These are phyloP conservation scores for Zaprionus gabonicus DNA, from an alignment of 1,140 invertebrate species.

Conservation along the genomic window DNA sequence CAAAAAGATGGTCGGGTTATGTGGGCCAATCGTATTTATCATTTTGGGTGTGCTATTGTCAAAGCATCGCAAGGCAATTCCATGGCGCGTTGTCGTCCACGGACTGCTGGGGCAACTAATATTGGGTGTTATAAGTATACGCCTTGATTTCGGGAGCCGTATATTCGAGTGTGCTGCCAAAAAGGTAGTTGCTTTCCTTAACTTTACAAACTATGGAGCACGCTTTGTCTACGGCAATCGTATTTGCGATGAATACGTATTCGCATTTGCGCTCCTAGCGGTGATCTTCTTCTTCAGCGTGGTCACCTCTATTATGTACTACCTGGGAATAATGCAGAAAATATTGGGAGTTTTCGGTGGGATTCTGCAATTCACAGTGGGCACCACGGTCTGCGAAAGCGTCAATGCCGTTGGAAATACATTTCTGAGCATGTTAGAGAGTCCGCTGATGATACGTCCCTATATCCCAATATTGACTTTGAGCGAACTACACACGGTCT, in stretches of 20 bases:
- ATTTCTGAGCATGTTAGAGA: constrained; percentile 95
- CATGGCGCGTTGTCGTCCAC: constrained; percentile 91
- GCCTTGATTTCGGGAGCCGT: constrained; percentile 89
- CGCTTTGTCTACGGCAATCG: constrained; percentile 93
- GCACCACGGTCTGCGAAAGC: constrained; percentile 95
- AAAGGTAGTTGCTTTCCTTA: constrained; percentile 91
- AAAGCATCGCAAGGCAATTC: constrained; percentile 86
- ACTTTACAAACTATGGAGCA: constrained; percentile 90
- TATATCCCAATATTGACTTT: constrained; percentile 90
- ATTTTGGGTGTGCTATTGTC: constrained; percentile 85
- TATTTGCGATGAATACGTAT: constrained; percentile 87
- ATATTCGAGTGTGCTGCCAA: constrained; percentile 92
- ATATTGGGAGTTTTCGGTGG: constrained; percentile 91
- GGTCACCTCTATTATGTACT: constrained; percentile 92
- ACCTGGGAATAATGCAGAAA: constrained; percentile 93
- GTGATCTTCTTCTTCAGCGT: constrained; percentile 96
- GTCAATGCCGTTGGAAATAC: constrained; percentile 94
- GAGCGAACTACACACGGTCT: constrained; percentile 95
- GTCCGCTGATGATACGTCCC: constrained; percentile 92
- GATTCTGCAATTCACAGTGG: constrained; percentile 89
- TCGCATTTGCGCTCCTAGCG: constrained; percentile 92
- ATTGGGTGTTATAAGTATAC: constrained; percentile 93
- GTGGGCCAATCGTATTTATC: constrained; percentile 86
- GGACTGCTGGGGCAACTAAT: constrained; percentile 93
- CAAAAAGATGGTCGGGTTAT: constrained; percentile 59